phyloP scores from a whole-genome alignment of 1,140 invertebrate species.

The Periplaneta americana region DNA sequence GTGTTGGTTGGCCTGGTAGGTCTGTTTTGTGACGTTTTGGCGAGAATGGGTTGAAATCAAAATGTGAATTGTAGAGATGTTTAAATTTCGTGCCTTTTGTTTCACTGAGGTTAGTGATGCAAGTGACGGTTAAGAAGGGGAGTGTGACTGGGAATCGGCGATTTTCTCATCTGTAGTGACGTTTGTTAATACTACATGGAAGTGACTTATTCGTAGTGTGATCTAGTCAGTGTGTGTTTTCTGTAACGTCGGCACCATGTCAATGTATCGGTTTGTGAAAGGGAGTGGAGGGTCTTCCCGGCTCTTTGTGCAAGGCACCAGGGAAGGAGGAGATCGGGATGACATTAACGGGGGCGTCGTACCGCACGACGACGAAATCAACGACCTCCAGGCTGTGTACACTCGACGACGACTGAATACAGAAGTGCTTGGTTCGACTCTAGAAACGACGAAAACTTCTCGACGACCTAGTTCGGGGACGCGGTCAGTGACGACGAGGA shows the following conservation, averaged over 20 bases:
- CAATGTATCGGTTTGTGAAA: slow-evolving; percentile 69
- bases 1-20: neutral
- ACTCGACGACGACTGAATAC: slow-evolving; percentile 77
- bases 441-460: slow-evolving; percentile 75
- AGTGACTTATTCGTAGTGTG: no score
- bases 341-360: slow-evolving; percentile 41
- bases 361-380: slow-evolving; percentile 61
- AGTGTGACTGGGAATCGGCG: no score
- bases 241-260: slow-evolving; percentile 40
- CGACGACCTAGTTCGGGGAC: slow-evolving; percentile 66
- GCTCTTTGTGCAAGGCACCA: slow-evolving; percentile 73
- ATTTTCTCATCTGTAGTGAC: no score
- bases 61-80: neutral
- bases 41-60: neutral
- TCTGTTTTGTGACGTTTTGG: neutral
- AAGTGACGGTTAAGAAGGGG: neutral
- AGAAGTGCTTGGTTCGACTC: slow-evolving; percentile 74
- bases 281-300: slow-evolving; percentile 40
- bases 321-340: slow-evolving; percentile 54
- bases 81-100: neutral
- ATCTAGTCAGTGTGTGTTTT: no score
- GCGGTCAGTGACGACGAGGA: slow-evolving; percentile 75
- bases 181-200: no score
- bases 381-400: slow-evolving; percentile 65
- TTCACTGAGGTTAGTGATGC: neutral